These are phyloP conservation scores for Pristis pectinata DNA, from an alignment of 2,797 vertebrate genomes.

Conservation along the genomic window DNA sequence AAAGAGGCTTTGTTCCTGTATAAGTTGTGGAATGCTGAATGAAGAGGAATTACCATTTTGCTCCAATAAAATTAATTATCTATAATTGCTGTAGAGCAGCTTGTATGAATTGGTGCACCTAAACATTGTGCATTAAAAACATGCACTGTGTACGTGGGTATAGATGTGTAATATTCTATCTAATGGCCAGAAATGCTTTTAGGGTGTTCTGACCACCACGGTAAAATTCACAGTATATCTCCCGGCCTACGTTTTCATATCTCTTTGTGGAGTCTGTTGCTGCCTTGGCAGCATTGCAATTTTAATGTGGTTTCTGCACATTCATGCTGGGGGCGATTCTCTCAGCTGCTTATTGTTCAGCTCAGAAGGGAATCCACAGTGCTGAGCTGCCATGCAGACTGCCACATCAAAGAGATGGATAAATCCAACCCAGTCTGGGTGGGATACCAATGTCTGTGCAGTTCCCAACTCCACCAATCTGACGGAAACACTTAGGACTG, in stretches of 20 bases:
- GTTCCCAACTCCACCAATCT: neutral
- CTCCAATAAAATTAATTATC: neutral
- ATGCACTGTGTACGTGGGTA: neutral
- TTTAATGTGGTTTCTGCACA: neutral
- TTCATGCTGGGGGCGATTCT: neutral
- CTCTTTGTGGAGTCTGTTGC: neutral
- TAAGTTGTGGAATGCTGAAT: neutral
- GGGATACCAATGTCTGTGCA: neutral
- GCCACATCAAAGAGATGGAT: neutral
- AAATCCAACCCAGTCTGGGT: neutral
- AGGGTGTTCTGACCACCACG: neutral
- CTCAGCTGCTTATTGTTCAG: neutral
- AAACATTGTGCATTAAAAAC: neutral
- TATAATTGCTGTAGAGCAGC: neutral
- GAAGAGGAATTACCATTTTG: neutral
- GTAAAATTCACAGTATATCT: neutral
- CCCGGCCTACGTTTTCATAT: neutral
- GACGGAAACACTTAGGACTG: neutral
- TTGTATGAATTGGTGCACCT: neutral
- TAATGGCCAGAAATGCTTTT: neutral
- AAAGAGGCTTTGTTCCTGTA: neutral
- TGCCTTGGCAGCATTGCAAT: neutral
- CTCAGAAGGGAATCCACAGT: neutral
- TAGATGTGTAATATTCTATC: neutral
- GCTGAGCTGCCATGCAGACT: neutral